phyloP scores from a whole-genome alignment of 2,888 invertebrate genomes.

The Sialis lutaria region DNA sequence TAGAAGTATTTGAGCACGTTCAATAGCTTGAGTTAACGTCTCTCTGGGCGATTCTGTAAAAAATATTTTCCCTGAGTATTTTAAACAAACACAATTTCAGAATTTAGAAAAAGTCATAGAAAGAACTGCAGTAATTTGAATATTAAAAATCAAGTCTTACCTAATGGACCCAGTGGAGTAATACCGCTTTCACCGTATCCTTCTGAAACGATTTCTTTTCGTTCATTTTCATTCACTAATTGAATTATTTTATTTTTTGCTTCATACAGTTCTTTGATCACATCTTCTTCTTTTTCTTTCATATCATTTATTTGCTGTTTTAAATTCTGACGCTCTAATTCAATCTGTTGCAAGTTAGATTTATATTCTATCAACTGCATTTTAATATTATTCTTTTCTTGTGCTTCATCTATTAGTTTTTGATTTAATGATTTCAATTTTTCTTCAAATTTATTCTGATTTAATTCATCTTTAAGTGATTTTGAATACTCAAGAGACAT shows the following conservation, averaged over 20 bases:
- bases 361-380: constrained; percentile 40
- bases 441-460: neutral
- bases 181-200: constrained; percentile 27
- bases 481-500: neutral
- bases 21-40: constrained; percentile 17
- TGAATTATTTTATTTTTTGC: constrained; percentile 27
- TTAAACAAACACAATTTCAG: no score
- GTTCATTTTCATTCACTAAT: constrained; percentile 24
- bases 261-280: constrained; percentile 29
- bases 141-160: neutral
- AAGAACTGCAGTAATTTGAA: no score
- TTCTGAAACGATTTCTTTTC: constrained; percentile 32
- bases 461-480: constrained; percentile 1
- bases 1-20: constrained; percentile 25
- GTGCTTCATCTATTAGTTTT: constrained; percentile 18
- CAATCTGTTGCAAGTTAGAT: constrained; percentile 25
- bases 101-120: no score
- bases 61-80: neutral
- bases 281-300: constrained; percentile 35
- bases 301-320: constrained; percentile 43
- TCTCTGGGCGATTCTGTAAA: constrained; percentile 5
- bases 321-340: constrained; percentile 27
- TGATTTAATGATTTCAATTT: neutral
- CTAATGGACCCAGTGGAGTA: constrained; percentile 1
- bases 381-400: constrained; percentile 23